Conservation (phyloP, 2,888 invertebrate genomes). For the Thyatira batis region DNA sequence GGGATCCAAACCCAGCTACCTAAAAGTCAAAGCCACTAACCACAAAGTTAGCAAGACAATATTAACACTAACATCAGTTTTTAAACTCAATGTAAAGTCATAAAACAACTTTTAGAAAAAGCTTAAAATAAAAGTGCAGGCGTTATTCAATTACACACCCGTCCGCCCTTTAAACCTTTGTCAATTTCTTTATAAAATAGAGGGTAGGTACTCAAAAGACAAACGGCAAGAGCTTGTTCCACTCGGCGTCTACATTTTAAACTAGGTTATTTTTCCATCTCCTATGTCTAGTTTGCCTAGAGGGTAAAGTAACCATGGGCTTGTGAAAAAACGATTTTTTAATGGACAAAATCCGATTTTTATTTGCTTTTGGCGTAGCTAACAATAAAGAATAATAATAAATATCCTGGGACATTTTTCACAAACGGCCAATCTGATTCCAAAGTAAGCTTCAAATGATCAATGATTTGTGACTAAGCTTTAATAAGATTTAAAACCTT, state of each 20-base stretch:
- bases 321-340: constrained; percentile 4
- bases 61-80: too few relatives aligned
- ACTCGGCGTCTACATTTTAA: constrained; percentile 34
- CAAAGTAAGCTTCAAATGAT: too few relatives aligned
- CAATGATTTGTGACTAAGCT: too few relatives aligned
- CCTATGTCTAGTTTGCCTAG: constrained; percentile 38
- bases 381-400: too few relatives aligned
- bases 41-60: too few relatives aligned
- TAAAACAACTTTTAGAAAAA: not conserved
- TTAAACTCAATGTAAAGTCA: not conserved
- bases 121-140: not conserved
- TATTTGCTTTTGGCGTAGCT: too few relatives aligned
- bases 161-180: not conserved
- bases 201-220: constrained; percentile 8
- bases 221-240: constrained; percentile 4
- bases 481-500: too few relatives aligned
- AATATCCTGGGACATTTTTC: too few relatives aligned
- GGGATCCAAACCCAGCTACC: too few relatives aligned
- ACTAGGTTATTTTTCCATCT: constrained; percentile 57
- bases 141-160: not conserved
- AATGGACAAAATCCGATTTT: too few relatives aligned
- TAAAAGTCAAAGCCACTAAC: too few relatives aligned
- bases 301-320: constrained; percentile 16
- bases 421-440: too few relatives aligned
- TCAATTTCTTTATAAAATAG: not conserved